These are phyloP conservation scores for Drosophila demipolita DNA, from an alignment of 2,888 invertebrate genomes.

Conservation along the genomic window DNA sequence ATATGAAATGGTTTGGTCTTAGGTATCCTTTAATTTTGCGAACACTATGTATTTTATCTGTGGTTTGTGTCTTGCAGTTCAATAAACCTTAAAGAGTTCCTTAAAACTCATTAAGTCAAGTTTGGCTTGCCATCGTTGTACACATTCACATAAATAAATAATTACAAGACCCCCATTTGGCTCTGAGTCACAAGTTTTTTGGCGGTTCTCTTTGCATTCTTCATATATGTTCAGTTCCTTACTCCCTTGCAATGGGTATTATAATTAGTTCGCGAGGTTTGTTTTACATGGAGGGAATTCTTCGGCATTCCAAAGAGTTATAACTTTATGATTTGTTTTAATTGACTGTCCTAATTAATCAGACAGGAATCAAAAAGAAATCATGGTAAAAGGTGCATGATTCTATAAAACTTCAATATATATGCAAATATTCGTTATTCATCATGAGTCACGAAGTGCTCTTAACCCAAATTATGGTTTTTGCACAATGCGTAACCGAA, in stretches of 20 bases:
- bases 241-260: background rate
- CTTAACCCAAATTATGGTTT: slow-evolving; percentile 24
- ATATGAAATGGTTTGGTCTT: background rate
- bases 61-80: slow-evolving; percentile 20
- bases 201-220: slow-evolving; percentile 1
- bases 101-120: slow-evolving; percentile 44
- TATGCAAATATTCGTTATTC: background rate
- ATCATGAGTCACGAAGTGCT: slow-evolving; percentile 33
- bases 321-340: background rate
- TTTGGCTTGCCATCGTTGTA: slow-evolving; percentile 43
- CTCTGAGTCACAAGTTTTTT: slow-evolving; percentile 36
- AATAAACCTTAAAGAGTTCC: slow-evolving; percentile 37
- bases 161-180: slow-evolving; percentile 7
- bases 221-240: background rate
- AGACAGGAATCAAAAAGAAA: background rate
- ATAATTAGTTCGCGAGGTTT: background rate
- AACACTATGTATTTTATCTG: background rate
- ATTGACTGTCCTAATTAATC: background rate
- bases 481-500: slow-evolving; percentile 50
- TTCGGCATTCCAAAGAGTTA: background rate
- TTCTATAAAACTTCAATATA: slow-evolving; percentile 1
- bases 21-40: background rate
- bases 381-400: background rate
- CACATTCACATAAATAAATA: slow-evolving; percentile 26
- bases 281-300: background rate